Conservation (phyloP, 2,797 vertebrate species). For the Sebastes minor region DNA sequence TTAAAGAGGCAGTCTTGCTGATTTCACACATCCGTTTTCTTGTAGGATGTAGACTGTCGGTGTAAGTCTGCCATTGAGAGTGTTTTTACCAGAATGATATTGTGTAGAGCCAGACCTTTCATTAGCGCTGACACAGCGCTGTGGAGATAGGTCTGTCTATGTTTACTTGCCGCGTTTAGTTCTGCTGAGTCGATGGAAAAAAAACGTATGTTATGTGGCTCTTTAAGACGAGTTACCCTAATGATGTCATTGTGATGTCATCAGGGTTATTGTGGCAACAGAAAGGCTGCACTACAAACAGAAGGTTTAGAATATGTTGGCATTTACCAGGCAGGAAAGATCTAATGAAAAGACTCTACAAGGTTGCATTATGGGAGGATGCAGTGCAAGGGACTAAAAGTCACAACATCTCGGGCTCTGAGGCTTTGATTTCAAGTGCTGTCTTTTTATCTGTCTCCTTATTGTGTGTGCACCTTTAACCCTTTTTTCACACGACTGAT, state of each 20-base stretch:
- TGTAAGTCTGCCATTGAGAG: not conserved
- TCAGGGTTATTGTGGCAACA: not conserved
- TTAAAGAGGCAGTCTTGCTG: not conserved
- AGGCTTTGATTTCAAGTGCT: not conserved
- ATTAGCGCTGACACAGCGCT: too few species aligned
- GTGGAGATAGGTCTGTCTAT: too few species aligned
- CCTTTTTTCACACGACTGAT: not conserved
- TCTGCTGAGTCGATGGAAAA: too few species aligned
- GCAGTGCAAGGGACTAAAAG: not conserved
- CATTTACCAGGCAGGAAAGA: not conserved
- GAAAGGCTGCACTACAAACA: not conserved
- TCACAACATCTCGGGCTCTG: fast-evolving
- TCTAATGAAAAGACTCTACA: not conserved
- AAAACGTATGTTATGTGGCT: not conserved
- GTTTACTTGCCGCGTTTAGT: too few species aligned
- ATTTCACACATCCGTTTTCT: not conserved
- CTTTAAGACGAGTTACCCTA: not conserved
- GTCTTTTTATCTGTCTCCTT: not conserved
- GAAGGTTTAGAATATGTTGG: not conserved
- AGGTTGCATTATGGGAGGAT: not conserved
- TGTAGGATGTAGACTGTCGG: not conserved
- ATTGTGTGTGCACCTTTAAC: not conserved
- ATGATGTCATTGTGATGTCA: not conserved
- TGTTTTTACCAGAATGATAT: not conserved
- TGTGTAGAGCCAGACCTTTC: not conserved